phyloP scores from a whole-genome alignment of 1,140 invertebrate genomes.

The Gryllus bimaculatus region DNA sequence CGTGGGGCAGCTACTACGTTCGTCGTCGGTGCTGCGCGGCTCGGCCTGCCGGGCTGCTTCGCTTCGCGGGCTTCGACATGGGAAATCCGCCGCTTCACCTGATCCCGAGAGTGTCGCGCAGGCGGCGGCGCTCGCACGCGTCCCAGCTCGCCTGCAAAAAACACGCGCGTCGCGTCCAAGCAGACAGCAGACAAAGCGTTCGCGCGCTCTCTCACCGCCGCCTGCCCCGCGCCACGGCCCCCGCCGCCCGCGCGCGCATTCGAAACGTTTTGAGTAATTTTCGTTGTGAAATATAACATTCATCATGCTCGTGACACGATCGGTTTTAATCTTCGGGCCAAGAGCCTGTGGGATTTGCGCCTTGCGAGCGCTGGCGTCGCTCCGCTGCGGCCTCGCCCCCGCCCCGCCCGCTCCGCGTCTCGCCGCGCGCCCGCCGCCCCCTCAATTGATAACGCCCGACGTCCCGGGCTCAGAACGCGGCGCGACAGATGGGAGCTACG shows the following conservation, averaged over 20 bases:
- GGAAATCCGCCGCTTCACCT: not conserved
- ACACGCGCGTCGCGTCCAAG: no score
- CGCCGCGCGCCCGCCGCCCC: no score
- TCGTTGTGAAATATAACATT: slow-evolving; percentile 5
- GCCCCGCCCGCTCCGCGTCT: no score
- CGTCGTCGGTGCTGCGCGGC: not conserved
- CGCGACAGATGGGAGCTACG: no score
- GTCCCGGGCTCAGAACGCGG: no score
- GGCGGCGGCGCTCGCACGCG: no score
- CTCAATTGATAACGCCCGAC: no score
- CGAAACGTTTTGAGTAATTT: slow-evolving; percentile 1
- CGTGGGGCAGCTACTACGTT: not conserved
- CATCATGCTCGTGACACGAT: not conserved
- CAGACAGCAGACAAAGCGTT: no score
- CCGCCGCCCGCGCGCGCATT: not conserved
- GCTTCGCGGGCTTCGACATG: not conserved
- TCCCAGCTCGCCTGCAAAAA: no score
- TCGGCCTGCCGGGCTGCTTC: no score
- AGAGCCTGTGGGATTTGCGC: not conserved
- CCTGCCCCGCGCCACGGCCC: no score
- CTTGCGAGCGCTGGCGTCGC: not conserved
- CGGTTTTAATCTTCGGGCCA: not conserved
- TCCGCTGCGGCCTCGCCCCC: not conserved
- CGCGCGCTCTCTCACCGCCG: no score
- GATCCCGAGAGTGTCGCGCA: not conserved